These are phyloP conservation scores for Myotis daubentonii DNA, from an alignment of 2,797 vertebrate genomes.

Conservation along the genomic window DNA sequence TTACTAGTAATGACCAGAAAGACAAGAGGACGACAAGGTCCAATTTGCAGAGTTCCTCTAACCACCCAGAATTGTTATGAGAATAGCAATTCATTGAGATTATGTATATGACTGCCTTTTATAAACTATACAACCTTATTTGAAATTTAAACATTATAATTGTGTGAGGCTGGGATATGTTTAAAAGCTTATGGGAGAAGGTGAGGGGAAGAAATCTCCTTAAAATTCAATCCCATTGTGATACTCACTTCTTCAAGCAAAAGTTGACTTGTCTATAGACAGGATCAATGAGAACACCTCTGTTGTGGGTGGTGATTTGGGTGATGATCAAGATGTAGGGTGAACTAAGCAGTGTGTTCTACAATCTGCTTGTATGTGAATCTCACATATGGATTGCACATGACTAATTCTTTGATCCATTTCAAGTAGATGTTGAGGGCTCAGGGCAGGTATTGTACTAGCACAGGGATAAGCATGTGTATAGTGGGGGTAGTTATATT, in stretches of 20 bases:
- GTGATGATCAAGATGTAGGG: background rate
- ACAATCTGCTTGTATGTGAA: background rate
- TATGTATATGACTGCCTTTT: background rate
- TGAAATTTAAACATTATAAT: background rate
- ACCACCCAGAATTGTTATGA: background rate
- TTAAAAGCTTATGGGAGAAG: background rate
- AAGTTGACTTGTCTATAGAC: background rate
- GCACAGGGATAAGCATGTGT: background rate
- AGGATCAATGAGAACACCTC: background rate
- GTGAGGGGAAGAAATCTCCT: background rate
- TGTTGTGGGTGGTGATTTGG: background rate
- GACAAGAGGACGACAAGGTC: background rate
- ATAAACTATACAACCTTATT: background rate
- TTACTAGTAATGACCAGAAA: background rate
- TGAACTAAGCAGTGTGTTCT: background rate
- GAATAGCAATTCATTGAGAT: background rate
- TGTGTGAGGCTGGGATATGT: background rate
- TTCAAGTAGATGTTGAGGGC: background rate
- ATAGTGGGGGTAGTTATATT: background rate
- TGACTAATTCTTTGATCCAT: background rate
- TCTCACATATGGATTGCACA: background rate
- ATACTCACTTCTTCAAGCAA: constrained; percentile 2
- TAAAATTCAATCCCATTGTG: background rate
- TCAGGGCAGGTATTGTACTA: background rate
- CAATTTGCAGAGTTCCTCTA: background rate